These are phyloP conservation scores for Montipora cactus DNA, from an alignment of 64 coral and sea anemone species.

Conservation along the genomic window DNA sequence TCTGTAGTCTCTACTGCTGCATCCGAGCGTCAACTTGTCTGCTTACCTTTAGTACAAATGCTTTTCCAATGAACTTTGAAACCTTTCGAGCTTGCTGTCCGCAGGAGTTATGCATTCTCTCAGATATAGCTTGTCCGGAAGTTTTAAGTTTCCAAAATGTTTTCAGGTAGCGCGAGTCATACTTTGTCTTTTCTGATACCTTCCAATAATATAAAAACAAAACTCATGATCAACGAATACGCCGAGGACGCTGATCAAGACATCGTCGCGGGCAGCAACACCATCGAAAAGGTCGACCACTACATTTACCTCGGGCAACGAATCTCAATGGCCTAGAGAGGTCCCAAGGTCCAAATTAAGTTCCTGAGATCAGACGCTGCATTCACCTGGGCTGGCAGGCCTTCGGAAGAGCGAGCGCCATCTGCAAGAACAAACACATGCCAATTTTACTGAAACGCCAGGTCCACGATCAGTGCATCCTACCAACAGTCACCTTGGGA, in stretches of 20 bases:
- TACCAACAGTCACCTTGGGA: background rate
- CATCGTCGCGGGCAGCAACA: background rate
- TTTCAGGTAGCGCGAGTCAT: too few species aligned
- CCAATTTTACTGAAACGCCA: background rate
- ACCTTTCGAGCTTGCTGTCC: too few species aligned
- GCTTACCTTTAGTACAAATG: too few species aligned
- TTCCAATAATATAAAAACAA: background rate
- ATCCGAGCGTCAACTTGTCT: too few species aligned
- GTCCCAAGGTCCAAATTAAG: too few species aligned
- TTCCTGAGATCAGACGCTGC: background rate
- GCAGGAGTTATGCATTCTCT: too few species aligned
- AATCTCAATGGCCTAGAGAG: background rate
- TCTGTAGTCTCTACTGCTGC: too few species aligned
- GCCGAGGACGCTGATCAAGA: background rate
- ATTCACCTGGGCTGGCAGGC: background rate
- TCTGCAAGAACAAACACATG: background rate
- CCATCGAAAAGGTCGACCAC: background rate
- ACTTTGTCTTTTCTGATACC: too few species aligned
- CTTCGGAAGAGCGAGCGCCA: background rate
- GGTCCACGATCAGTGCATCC: background rate
- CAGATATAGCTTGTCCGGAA: too few species aligned
- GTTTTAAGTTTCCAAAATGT: too few species aligned
- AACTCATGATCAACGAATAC: background rate
- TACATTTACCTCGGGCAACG: background rate
- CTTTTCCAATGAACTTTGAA: too few species aligned